These are phyloP conservation scores for Asarcornis scutulata DNA, from an alignment of 2,113 vertebrate genomes.

Conservation along the genomic window DNA sequence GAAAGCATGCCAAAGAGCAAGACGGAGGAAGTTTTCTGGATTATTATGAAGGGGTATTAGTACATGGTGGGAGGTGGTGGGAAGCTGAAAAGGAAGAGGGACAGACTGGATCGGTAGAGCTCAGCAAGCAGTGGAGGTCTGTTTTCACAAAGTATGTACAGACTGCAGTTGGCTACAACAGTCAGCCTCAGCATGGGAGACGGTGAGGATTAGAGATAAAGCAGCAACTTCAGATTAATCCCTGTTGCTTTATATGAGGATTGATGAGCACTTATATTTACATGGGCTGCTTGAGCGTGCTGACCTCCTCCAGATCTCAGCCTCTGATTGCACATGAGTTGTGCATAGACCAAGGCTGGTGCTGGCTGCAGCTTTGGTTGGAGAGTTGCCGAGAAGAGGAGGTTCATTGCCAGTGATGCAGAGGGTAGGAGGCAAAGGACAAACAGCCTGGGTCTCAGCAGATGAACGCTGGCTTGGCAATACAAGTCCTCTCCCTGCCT, in stretches of 20 bases:
- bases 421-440: neutral
- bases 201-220: neutral
- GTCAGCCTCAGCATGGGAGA: neutral
- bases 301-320: neutral
- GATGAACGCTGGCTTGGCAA: neutral
- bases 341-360: neutral
- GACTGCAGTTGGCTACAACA: neutral
- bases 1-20: neutral
- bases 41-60: neutral
- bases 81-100: neutral
- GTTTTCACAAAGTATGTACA: neutral
- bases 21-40: neutral
- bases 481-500: neutral
- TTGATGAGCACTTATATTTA: neutral
- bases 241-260: neutral
- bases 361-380: neutral
- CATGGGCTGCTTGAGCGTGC: neutral
- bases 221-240: neutral
- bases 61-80: too few species aligned
- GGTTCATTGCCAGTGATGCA: neutral
- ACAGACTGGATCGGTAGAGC: neutral
- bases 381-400: neutral
- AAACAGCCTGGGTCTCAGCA: neutral
- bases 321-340: neutral
- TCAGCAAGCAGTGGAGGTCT: neutral